Percentiles rank a stretch among this genome's conserved stretches.
Evolutionary conservation across 2,888 invertebrate species (phyloP).

Genomic region (Erpobdella octoculata): DNA sequence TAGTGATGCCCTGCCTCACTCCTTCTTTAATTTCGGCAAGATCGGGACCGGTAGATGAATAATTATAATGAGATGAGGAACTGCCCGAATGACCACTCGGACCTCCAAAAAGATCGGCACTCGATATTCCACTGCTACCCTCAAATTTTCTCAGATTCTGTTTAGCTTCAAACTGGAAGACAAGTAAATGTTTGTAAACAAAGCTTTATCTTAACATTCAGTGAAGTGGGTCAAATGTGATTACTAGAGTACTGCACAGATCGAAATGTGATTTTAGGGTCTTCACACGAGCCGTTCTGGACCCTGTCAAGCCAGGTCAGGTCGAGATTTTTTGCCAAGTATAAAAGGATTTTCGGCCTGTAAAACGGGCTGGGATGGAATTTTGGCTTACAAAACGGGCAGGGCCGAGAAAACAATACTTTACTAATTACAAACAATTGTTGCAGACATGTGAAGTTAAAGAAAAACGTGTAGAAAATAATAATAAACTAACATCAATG

Average conservation of each 20-base stretch:
- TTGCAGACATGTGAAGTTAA: no score
- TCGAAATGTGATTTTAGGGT: no score
- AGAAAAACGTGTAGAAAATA: no score
- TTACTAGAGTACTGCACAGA: not conserved
- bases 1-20: constrained; percentile 74
- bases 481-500: constrained; percentile 46
- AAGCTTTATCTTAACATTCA: no score
- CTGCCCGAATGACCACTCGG: constrained; percentile 53
- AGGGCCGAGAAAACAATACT: no score
- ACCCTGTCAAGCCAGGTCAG: no score
- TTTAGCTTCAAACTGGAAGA: constrained; percentile 43
- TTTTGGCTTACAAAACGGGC: no score
- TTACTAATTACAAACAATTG: no score
- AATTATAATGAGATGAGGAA: constrained; percentile 30
- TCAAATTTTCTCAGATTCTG: constrained; percentile 69
- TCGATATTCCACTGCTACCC: constrained; percentile 88
- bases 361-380: no score
- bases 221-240: not conserved
- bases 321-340: no score
- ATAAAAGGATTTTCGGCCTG: no score
- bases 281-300: no score
- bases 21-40: constrained; percentile 94
- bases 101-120: constrained; percentile 81
- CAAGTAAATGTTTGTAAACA: not conserved
- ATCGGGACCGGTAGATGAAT: constrained; percentile 58